A percentile compares a stretch with the other conserved stretches of the same genome.
Evolutionary conservation across 2,113 vertebrate species (phyloP).

Genomic region (Seriola rivoliana): DNA sequence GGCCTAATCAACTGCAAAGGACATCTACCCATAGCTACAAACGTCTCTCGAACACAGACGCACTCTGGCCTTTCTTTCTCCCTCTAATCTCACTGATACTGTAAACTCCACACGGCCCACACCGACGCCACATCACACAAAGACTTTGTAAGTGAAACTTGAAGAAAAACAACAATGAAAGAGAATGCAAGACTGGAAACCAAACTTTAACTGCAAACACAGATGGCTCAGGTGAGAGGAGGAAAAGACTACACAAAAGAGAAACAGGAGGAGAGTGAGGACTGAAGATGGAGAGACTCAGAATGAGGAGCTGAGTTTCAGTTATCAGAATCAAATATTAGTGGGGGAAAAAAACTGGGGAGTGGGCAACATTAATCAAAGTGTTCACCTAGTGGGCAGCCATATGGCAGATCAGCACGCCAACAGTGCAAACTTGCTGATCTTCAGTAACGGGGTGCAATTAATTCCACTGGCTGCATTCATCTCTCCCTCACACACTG

Average conservation of each 20-base stretch:
- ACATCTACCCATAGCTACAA: slow-evolving; percentile 65
- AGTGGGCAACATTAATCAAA: slow-evolving; percentile 99
- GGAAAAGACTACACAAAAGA: slow-evolving; percentile 28
- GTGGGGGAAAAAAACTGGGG: slow-evolving; percentile 87
- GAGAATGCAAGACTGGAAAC: not conserved
- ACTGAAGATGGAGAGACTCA: slow-evolving; percentile 35
- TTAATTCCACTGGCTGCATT: slow-evolving; percentile 99
- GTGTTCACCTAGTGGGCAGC: slow-evolving; percentile 99
- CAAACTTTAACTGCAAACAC: slow-evolving; percentile 45
- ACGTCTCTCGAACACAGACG: slow-evolving; percentile 57
- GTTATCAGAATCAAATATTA: slow-evolving; percentile 95
- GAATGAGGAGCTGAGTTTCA: slow-evolving; percentile 64
- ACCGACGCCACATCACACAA: slow-evolving; percentile 18
- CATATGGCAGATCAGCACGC: slow-evolving; percentile 99
- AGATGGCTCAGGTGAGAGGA: slow-evolving; percentile 42
- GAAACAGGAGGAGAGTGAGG: slow-evolving; percentile 9
- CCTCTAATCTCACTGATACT: slow-evolving; percentile 60
- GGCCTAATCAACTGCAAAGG: slow-evolving; percentile 79
- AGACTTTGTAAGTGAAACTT: slow-evolving; percentile 31
- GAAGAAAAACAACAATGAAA: slow-evolving; percentile 46
- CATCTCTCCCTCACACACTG: slow-evolving; percentile 94
- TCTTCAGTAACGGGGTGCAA: slow-evolving; percentile 99
- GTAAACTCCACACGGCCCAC: slow-evolving; percentile 38
- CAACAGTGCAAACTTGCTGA: slow-evolving; percentile 99
- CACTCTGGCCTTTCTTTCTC: slow-evolving; percentile 51